Evolutionary conservation across 92 coral and sea anemone genomes (phyloP), one percentile per base, ranked within the genome.

Genomic region (Pocillopora grandis): DNA sequence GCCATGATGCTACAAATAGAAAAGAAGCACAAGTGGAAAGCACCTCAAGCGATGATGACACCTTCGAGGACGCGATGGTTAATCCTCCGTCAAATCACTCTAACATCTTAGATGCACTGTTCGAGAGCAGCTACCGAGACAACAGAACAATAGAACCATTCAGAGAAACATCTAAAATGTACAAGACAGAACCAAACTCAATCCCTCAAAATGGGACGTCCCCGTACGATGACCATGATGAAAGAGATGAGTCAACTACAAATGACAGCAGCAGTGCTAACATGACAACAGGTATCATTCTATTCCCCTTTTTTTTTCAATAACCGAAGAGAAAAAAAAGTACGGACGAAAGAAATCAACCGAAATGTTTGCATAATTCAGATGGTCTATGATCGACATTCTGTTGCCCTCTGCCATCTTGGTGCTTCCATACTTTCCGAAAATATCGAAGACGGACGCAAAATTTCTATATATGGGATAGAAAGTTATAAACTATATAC

Each of bases 31-130:
- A 70, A 70, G 9, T 70, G 58, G 27, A 3, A 59, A n/a, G 60
- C 56, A 71, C 20, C 21, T 12, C 61, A 19, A 14, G 77, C 6
- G 14, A 65, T 35, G 59, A 72, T 7, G 69, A 71, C 77, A 55
- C 52, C 1, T 81, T 59, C 37, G 69, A 81, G 21, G 78, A 81
- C 61, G 77, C 77, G 9, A 55, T 71, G 77, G 21, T 19, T 10
- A 20, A 58, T n/a, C 3, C 70, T 0, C 27, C 58, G 12, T 58
- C 67, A 3, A 21, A 48, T 60, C 59, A 37, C 23, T 65, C n/a
- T 9, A 42, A 70, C 77, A 20, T 58, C 64, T 36, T 59, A 37
- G 69, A 80, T 35, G 0, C 70, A 23, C 76, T 35, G 12, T 68
- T 76, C 8, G 76, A 60, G 16, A 11, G 49, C 20, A 58, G 27